phyloP scores from a whole-genome alignment of 2,888 invertebrate species.

The Sialis fuliginosa region DNA sequence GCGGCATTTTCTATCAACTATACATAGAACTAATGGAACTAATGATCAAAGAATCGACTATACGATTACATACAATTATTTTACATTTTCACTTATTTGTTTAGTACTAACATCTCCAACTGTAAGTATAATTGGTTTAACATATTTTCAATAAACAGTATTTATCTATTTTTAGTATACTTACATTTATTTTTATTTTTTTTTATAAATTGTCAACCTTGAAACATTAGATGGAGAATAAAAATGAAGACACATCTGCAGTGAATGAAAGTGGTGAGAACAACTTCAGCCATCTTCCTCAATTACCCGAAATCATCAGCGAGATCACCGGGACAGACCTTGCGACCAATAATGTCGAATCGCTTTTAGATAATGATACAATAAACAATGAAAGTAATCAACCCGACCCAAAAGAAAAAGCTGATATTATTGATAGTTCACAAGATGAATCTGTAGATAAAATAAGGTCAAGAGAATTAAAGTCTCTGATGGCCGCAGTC shows the following conservation, averaged over 20 bases:
- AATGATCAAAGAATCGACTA: no score
- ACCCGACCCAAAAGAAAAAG: not conserved
- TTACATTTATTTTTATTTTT: not conserved
- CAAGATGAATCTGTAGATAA: not conserved
- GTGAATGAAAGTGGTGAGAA: no score
- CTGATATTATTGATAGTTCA: not conserved
- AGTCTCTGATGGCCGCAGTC: conserved; percentile 43
- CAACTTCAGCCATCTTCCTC: no score
- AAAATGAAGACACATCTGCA: not conserved
- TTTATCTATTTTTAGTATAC: no score
- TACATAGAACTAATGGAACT: no score
- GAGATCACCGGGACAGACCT: no score
- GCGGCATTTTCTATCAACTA: not conserved
- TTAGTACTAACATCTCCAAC: no score
- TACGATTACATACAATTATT: no score
- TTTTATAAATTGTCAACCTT: not conserved
- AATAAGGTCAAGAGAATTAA: conserved; percentile 29
- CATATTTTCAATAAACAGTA: no score
- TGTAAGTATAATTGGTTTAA: no score
- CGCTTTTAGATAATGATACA: not conserved
- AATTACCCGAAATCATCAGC: no score
- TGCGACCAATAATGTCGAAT: not conserved
- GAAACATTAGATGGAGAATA: not conserved
- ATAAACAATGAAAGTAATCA: not conserved
- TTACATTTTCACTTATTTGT: no score